Percentiles rank a stretch among this genome's conserved stretches.
Evolutionary conservation across 2,888 invertebrate species (phyloP).

Genomic region (Mellilla xanthometata): DNA sequence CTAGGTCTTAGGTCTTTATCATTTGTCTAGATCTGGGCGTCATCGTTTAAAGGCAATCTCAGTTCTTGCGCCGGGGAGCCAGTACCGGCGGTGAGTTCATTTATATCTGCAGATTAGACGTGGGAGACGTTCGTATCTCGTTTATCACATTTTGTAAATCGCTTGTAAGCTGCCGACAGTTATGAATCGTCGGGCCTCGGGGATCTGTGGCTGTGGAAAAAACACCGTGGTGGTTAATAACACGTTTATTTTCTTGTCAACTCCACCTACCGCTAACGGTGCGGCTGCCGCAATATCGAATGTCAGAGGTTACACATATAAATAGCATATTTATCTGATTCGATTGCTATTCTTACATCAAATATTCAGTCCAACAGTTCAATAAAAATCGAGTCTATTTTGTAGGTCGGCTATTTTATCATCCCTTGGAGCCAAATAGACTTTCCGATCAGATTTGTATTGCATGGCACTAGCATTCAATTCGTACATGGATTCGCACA

Average conservation of each 20-base stretch:
- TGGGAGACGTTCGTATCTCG: constrained; percentile 40
- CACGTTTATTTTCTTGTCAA: constrained; percentile 13
- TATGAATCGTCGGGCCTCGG: constrained; percentile 43
- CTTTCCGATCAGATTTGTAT: no score
- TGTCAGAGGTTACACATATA: no score
- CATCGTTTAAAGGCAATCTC: constrained; percentile 12
- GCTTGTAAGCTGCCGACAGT: constrained; percentile 48
- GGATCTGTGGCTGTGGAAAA: constrained; percentile 22
- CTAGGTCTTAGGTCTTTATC: no score
- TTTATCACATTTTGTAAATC: constrained; percentile 58
- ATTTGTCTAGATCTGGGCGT: no score
- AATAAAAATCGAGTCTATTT: no score
- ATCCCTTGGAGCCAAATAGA: no score
- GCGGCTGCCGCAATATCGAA: no score
- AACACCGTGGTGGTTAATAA: constrained; percentile 18
- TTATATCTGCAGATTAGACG: constrained; percentile 47
- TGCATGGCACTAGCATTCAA: no score
- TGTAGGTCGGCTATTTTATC: no score
- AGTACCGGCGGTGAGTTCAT: constrained; percentile 36
- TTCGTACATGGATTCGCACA: background rate
- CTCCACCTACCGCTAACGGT: background rate
- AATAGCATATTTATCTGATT: no score
- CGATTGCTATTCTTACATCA: no score
- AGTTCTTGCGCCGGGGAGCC: constrained; percentile 27
- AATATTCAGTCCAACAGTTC: no score